Percentiles rank a stretch among this genome's conserved stretches.
Conservation (phyloP, 2,888 invertebrate genomes). For the Amphipoea oculea region DNA sequence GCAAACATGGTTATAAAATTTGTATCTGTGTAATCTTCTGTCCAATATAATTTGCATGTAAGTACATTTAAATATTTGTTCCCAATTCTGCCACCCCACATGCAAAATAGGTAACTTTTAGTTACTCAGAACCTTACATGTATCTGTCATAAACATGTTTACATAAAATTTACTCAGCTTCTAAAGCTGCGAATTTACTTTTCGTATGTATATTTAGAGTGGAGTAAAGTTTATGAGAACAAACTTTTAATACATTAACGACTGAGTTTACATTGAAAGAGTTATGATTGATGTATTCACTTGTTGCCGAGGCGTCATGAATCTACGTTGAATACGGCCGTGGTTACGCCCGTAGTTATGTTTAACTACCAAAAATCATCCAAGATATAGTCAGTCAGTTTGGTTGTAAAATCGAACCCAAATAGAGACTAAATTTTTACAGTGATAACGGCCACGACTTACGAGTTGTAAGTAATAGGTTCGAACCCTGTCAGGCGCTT, state of each 20-base stretch:
- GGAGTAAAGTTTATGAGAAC: neutral
- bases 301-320: neutral
- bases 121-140: neutral
- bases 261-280: slow-evolving; percentile 12
- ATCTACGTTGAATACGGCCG: neutral
- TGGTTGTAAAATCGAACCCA: neutral
- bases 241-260: slow-evolving; percentile 11
- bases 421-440: neutral
- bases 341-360: neutral
- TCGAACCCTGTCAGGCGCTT: neutral
- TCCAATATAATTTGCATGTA: neutral
- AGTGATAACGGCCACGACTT: neutral
- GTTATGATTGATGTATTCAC: slow-evolving; percentile 23
- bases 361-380: neutral
- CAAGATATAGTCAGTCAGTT: neutral
- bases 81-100: neutral
- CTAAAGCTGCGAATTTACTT: slow-evolving; percentile 1
- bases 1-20: neutral
- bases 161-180: slow-evolving; percentile 11
- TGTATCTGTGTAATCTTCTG: neutral
- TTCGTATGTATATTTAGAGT: neutral
- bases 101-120: neutral
- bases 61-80: neutral
- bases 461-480: neutral
- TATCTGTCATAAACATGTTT: neutral